Base-by-base conservation (phyloP, 2,888 invertebrate genomes). In the Xylota sylvarum region DNA sequence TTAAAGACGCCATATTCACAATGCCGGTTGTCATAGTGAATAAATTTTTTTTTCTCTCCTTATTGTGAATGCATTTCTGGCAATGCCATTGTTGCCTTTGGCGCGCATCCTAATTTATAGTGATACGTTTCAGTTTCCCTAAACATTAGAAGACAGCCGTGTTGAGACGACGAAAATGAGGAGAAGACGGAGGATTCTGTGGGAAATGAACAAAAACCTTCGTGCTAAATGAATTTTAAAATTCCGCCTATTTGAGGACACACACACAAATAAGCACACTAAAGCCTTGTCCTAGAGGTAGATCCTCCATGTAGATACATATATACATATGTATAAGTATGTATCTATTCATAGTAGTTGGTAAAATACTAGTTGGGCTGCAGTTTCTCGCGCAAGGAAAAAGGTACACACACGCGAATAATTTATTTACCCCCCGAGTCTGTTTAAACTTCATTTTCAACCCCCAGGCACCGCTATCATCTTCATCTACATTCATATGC, bases 161-260 rank as follows among this genome's bases (percentile, higher is more conserved):
- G n/a, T 69, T 58, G 40, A 74, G 60, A 74, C 35, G 55, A 74
- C 35, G 55, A 62, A 64, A 19, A 46, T 10, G 50, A 70, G 37
- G 14, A 40, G 72, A 37, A 60, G 67, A 50, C 46, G 12, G 9
- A 52, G 40, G 35, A 62, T 73, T 67, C 55, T 74, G 69, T 55
- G 56, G 73, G 5, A 73, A 67, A 48, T 62, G 46, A 74, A 69
- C 73, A 84, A 84, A 78, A 73, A 79, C 67, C 55, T 64, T 46
- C 23, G 78, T 64, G 46, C 50, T 79, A 79, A 84, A 79, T 79
- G 69, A 79, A 84, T 79, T 79, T 74, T 84, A 70, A 74, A 79
- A 74, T 79, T 84, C 56, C 79, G 48, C 78, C 79, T 84, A 84
- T 84, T 79, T 27, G 56, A 69, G 48, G 74, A 64, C 73, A 76